Base-by-base conservation (phyloP, 2,888 invertebrate genomes). In the Rhogogaster chlorosoma region DNA sequence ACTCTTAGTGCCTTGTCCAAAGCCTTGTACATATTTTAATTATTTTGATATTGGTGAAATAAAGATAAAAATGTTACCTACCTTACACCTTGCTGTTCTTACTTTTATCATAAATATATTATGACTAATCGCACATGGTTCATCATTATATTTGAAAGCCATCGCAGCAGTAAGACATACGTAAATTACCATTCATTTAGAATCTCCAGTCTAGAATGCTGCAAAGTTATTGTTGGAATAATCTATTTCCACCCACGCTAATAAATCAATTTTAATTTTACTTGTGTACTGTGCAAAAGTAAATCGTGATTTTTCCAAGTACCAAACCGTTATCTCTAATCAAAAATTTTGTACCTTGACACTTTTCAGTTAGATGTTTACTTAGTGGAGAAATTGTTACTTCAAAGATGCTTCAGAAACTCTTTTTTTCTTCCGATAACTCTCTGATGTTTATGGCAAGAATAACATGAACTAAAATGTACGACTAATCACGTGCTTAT, bases 11-110 rank as follows among this genome's bases (percentile, higher is more conserved):
- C 83, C 83, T 83, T 83, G 83, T 67, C 83, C 83, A 83, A 83
- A 83, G 83, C 61, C 67, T 42, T 83, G 83, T 83, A 83, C 29
- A 83, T 83, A 83, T 67, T 83, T 83, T 83, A 64, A 83, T 29
- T 83, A 82, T 82, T 83, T 83, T 83, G 45, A 70, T 83, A 83
- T 83, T 83, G 67, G 67, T 83, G 49, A 83, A 83, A 83, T 83
- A 83, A 70, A 80, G 70, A 83, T 83, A 83, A 64, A 49, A 83
- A 45, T 67, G 83, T 83, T 83, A 83, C 83, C 83, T 70, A 83
- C 83, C 83, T 83, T 64, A 29, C 67, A 67, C 42, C 9, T 26
- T 57, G 42, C 45, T 32, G 45, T 70, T 83, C 29, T 29, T 12
- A 45, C 15, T 80, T 80, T n/a, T 80, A 77, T 4, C 12, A 57